Evolutionary conservation across 1,140 invertebrate genomes (phyloP).

Genomic region (Metopolophium dirhodum): DNA sequence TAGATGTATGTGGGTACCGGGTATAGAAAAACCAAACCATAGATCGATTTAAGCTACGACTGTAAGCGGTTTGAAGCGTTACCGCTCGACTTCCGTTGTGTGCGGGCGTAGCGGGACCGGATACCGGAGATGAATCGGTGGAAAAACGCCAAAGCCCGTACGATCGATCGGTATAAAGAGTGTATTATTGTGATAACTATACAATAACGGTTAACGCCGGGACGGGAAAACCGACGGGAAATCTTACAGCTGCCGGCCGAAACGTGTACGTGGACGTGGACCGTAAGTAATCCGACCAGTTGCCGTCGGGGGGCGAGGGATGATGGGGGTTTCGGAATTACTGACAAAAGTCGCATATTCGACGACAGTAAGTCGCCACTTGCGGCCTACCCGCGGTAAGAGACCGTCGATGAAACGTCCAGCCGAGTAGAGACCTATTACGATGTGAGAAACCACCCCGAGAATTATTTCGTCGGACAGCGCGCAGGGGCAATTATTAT

Average conservation of each 20-base stretch:
- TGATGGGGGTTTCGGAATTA: too few species aligned
- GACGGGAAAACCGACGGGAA: neutral
- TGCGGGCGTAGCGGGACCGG: neutral
- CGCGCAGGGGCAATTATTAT: too few species aligned
- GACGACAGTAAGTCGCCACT: too few species aligned
- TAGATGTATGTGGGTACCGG: neutral
- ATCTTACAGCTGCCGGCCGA: neutral
- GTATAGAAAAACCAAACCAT: neutral
- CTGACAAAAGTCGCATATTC: neutral
- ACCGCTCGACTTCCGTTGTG: neutral
- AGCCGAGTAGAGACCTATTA: neutral
- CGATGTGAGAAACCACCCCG: neutral
- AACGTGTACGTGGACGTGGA: accelerated
- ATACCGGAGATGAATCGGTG: neutral
- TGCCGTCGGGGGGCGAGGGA: neutral
- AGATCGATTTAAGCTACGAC: neutral
- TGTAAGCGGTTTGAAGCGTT: neutral
- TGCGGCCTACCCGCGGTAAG: neutral
- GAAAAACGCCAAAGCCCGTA: neutral
- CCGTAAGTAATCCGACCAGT: neutral
- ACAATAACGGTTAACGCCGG: neutral
- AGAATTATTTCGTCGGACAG: neutral
- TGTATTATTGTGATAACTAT: neutral
- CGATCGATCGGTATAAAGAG: neutral
- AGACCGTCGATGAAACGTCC: neutral